Evolutionary conservation across 2,797 vertebrate species (phyloP), one percentile per base, ranked within the genome.

Genomic region (Gambusia yucatana): DNA sequence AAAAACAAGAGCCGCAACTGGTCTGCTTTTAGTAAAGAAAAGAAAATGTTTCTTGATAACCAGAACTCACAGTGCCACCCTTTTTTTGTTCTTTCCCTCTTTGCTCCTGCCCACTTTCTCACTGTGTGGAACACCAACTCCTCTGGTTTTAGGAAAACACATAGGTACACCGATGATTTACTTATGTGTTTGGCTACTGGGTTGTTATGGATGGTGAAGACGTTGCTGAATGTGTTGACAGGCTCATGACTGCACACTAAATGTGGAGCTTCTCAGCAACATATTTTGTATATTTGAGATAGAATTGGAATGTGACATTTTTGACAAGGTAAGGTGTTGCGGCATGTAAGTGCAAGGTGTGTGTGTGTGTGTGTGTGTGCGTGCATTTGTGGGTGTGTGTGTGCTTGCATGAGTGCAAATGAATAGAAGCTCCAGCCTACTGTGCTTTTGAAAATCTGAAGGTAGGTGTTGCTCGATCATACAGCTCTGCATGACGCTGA

Each of bases 11-110:
- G 77, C 71, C 78, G 55, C 75, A 79, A 69, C 46, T 81, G 73
- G 57, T 90, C 70, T 85, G 76, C 83, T 80, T 84, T 87, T 84
- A 84, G 82, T 59, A 55, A 73, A 41, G 33, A 74, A 33, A 46
- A 87, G 83, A 88, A 81, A 91, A 91, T 91, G 90, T 87, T 89
- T 88, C 93, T 95, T 95, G 93, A 75, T 13, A 22, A 92, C 95
- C 95, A 96, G 94, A 93, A 96, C 93, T 97, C 94, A 97, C 96
- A 96, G 90, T 96, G 93, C 96, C 96, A 92, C 96, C 52, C 65
- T 77, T 73, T 75, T 65, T 75, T 71, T 82, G 46, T 63, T 72
- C 48, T 75, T 61, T 57, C 39, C 30, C 73, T 75, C 72, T 82
- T 70, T 63, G 44, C 80, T 77, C 50, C 78, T 78, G 65, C 72